Conservation (phyloP, 2,113 vertebrate species). For the Daphoenositta chrysoptera region DNA sequence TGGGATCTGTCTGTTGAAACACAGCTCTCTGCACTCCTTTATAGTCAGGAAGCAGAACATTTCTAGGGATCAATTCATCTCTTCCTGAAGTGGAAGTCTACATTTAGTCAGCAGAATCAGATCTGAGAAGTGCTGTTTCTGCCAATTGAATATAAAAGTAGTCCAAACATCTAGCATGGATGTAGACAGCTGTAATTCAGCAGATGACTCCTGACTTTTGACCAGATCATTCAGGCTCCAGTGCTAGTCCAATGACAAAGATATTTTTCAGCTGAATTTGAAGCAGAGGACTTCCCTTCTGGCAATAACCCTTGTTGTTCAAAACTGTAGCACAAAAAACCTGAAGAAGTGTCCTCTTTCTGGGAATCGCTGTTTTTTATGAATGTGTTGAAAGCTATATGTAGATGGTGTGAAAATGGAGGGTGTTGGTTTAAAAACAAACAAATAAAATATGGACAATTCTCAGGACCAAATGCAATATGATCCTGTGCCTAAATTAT, state of each 20-base stretch:
- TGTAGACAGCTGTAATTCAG: background rate
- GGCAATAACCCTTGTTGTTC: background rate
- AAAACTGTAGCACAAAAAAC: background rate
- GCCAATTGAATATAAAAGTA: background rate
- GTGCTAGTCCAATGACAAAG: background rate
- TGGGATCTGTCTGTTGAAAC: background rate
- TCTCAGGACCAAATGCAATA: background rate
- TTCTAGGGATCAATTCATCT: background rate
- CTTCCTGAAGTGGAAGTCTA: slow-evolving; percentile 22
- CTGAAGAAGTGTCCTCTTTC: background rate
- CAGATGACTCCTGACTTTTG: background rate
- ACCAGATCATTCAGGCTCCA: background rate
- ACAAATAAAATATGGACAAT: background rate
- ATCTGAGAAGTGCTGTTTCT: slow-evolving; percentile 10
- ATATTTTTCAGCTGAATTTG: background rate
- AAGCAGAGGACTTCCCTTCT: background rate
- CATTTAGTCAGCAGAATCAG: slow-evolving; percentile 23
- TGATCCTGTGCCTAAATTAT: background rate
- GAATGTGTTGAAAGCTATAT: background rate
- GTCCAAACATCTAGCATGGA: background rate
- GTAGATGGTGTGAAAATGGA: background rate
- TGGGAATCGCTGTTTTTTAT: background rate
- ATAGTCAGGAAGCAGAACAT: background rate
- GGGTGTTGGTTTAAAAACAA: background rate
- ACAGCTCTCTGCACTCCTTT: background rate